Evolutionary conservation across 2,113 vertebrate genomes (phyloP), one percentile per base, ranked within the genome.

Genomic region (Capricornis sumatraensis): DNA sequence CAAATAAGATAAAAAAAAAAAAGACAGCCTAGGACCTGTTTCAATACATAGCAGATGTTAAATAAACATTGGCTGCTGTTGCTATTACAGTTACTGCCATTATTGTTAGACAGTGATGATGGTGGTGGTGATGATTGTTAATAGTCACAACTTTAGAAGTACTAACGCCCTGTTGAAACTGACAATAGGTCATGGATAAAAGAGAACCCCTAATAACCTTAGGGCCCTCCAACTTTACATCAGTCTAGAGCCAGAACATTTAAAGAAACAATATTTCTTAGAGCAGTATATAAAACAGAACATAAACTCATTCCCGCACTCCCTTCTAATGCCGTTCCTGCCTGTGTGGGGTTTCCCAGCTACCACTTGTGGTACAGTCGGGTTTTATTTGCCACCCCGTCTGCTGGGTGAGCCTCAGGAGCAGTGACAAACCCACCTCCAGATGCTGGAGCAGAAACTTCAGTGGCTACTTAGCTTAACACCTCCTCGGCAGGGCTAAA

Each of bases 391-490:
- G 53, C 89, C 87, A 83, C 57, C 50, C n/a, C 1, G 12, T 50
- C 74, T 82, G 79, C 87, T 57, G 47, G 30, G 14, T 62, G 89
- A 45, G n/a, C 19, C 86, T 96, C 9, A 0, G 91, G 33, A 94
- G 13, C 15, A 21, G 67, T 4, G 43, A 90, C 52, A 58, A 55
- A 60, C 28, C 62, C 25, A 60, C 33, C 27, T 55, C 95, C 93
- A 95, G 76, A 60, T 50, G 55, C 57, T 89, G 12, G 0, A 28
- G 79, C 76, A 74, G 71, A 95, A 88, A 64, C 52, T 60, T 52
- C 93, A 82, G 89, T 82, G 96, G 85, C 89, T 67, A 53, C 64
- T 79, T 43, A 67, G 94, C 81, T 85, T 94, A 92, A 83, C 79
- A 82, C 95, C 58, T 84, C 81, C 23, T 47, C 27, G 67, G 85